These are phyloP conservation scores for Esox niger DNA, from an alignment of 2,113 vertebrate genomes.

Conservation along the genomic window DNA sequence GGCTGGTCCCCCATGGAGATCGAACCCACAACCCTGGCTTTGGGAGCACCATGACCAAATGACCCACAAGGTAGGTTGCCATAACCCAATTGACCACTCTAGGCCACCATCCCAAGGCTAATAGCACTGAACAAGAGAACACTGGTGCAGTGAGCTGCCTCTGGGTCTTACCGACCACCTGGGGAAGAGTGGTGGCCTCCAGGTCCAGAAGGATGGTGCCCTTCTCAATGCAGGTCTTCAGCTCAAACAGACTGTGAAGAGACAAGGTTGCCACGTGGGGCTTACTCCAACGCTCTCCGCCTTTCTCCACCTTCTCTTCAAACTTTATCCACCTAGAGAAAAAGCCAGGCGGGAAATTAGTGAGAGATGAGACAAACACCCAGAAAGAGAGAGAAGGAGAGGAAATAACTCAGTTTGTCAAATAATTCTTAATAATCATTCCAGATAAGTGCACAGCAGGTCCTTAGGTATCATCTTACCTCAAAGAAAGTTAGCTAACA, in stretches of 20 bases:
- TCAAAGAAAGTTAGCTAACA: background rate
- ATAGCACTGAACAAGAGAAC: too few relatives aligned
- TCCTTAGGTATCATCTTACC: too few relatives aligned
- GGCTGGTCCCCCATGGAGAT: too few relatives aligned
- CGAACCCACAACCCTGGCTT: too few relatives aligned
- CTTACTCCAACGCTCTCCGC: constrained; percentile 97
- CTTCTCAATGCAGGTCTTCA: constrained; percentile 91
- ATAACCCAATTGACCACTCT: too few relatives aligned
- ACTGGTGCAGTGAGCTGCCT: background rate
- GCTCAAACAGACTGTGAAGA: constrained; percentile 91
- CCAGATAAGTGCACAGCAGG: background rate
- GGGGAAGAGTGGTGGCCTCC: constrained; percentile 87
- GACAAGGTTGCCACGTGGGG: constrained; percentile 86
- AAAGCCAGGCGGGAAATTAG: background rate
- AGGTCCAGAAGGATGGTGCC: constrained; percentile 90
- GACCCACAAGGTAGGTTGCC: too few relatives aligned
- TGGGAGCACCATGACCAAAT: too few relatives aligned
- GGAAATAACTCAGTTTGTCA: background rate
- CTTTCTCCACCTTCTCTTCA: constrained; percentile 97
- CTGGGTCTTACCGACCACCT: constrained; percentile 84
- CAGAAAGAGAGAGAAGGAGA: background rate
- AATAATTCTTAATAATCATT: background rate
- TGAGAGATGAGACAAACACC: background rate
- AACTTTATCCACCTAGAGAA: constrained; percentile 92
- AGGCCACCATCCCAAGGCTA: too few relatives aligned